A percentile compares a stretch with the other conserved stretches of the same genome.
These are phyloP conservation scores for Leistus spinibarbis DNA, from an alignment of 2,888 invertebrate genomes.

Conservation along the genomic window DNA sequence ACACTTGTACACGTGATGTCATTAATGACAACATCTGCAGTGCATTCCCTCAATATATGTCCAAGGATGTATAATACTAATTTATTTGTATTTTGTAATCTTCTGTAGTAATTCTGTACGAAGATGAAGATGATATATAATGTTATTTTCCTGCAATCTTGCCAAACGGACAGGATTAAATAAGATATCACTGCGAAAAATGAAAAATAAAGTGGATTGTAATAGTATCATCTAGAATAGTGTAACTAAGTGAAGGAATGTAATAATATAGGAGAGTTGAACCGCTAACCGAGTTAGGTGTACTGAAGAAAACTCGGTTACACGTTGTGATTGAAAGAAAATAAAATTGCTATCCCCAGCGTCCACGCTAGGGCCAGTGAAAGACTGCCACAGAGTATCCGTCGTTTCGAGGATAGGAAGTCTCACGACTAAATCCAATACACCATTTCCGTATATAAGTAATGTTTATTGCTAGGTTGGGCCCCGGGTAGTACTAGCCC, in stretches of 20 bases:
- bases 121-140: too few species aligned
- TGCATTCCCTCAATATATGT: too few species aligned
- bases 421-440: conserved; percentile 21
- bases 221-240: not conserved
- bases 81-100: too few species aligned
- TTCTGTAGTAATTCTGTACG: too few species aligned
- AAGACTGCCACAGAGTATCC: not conserved
- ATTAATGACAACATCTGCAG: too few species aligned
- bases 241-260: not conserved
- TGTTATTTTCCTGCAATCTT: too few species aligned
- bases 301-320: conserved; percentile 19
- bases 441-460: conserved; percentile 11
- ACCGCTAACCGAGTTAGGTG: conserved; percentile 13
- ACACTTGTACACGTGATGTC: too few species aligned
- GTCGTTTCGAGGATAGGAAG: not conserved
- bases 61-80: too few species aligned
- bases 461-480: conserved; percentile 18
- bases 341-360: conserved; percentile 39
- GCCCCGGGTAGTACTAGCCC: not conserved
- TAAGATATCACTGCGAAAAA: not conserved
- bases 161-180: too few species aligned
- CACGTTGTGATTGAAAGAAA: conserved; percentile 40
- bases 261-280: conserved; percentile 13
- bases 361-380: not conserved
- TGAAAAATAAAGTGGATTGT: not conserved